These are phyloP conservation scores for Periophthalmodon schlosseri DNA, from an alignment of 2,113 vertebrate species.

Conservation along the genomic window DNA sequence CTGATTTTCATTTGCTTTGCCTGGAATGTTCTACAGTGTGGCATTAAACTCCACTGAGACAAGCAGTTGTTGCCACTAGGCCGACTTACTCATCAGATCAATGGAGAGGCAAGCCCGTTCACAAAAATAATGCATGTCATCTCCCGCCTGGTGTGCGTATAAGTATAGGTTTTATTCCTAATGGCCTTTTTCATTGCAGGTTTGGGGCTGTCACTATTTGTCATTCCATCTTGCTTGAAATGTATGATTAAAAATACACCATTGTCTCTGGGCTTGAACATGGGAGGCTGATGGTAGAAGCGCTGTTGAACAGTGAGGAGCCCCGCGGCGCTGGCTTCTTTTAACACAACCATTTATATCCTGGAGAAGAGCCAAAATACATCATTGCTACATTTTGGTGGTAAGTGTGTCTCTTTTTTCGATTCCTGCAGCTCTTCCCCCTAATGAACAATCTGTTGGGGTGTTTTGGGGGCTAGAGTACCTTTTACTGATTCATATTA, in stretches of 20 bases:
- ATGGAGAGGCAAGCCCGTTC: too few relatives aligned
- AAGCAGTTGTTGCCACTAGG: too few relatives aligned
- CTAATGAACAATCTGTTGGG: slow-evolving; percentile 47
- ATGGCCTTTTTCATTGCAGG: neutral
- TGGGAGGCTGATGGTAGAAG: neutral
- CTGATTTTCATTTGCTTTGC: too few relatives aligned
- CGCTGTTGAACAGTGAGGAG: slow-evolving; percentile 26
- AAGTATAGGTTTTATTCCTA: neutral
- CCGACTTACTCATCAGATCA: too few relatives aligned
- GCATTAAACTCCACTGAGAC: too few relatives aligned
- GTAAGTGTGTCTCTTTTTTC: slow-evolving; percentile 27
- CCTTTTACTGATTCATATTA: slow-evolving; percentile 22
- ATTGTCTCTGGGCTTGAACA: neutral
- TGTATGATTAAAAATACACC: neutral
- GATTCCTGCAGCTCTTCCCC: slow-evolving; percentile 28
- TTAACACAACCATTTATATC: slow-evolving; percentile 53
- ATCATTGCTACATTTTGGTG: slow-evolving; percentile 39
- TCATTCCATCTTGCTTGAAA: neutral
- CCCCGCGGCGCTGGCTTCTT: slow-evolving; percentile 22
- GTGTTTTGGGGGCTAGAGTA: slow-evolving; percentile 13
- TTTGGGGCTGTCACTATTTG: neutral
- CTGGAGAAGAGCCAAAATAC: slow-evolving; percentile 38
- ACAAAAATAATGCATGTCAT: too few relatives aligned
- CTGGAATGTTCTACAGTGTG: too few relatives aligned
- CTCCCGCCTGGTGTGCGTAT: too few relatives aligned